Base-by-base conservation (phyloP, 2,797 vertebrate species). In the Myripristis jacobus region DNA sequence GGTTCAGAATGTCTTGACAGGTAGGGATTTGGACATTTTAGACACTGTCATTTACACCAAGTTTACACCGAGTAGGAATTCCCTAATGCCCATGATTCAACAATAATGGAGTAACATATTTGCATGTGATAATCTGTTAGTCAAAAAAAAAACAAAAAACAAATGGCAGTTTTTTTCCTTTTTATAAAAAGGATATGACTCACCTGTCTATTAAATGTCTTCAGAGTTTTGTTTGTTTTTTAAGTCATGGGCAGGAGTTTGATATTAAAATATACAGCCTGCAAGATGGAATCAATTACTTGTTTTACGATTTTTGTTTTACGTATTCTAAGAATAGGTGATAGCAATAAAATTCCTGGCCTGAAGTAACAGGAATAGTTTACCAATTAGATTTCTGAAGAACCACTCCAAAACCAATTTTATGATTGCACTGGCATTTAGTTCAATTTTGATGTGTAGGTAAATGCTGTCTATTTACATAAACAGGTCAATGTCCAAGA, bases 401-500 rank as follows among this genome's bases (percentile, higher is more conserved):
- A n/a, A n/a, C n/a, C 27, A 44, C 4, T 16, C 2, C 12, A 41
- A 60, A 60, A 9, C 7, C 12, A 0, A 34, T 59, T 58, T 51
- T 11, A 19, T 3, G 6, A 16, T 55, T 54, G 18, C 5, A 46
- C 7, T 52, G 21, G 25, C 15, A 29, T 19, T 11, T 3, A 60
- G 8, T 7, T 5, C 15, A 38, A 27, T 12, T 44, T 50, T 29
- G n/a, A 47, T 70, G 44, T 79, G 47, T 55, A 24, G 46, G 21
- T 25, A 70, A 72, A 60, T 68, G 53, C 19, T 38, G 1, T 13
- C 24, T 19, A 69, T 85, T 86, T 80, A 71, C 59, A 73, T 64
- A 24, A 75, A 81, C 22, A 16, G 88, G 75, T 84, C 81, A 87
- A 83, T 65, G 64, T 69, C 81, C 68, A 75, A 13, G 44, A 77